Conservation (phyloP, 35 echinoderm and acorn worm species). For the Ophiothrix spiculata region DNA sequence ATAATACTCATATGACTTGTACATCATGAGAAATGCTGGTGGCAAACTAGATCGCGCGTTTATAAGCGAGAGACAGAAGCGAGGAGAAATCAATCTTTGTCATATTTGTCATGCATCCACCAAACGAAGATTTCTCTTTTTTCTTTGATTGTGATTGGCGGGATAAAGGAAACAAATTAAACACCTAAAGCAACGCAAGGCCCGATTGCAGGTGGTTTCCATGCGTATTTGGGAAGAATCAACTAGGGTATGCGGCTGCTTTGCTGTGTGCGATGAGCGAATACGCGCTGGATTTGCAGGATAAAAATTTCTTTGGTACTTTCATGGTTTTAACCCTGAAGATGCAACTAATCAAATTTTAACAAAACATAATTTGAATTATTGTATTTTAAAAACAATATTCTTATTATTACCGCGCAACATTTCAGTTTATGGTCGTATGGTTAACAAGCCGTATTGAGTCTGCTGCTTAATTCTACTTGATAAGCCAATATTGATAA, state of each 20-base stretch:
- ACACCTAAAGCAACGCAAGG: neutral
- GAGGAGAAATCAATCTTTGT: neutral
- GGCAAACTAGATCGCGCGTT: neutral
- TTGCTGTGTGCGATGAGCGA: neutral
- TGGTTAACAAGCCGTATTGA: too few species aligned
- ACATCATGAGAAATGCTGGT: neutral
- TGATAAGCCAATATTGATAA: too few species aligned
- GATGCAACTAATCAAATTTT: too few species aligned
- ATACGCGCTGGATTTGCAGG: neutral
- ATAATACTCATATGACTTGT: neutral
- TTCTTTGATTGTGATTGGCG: neutral
- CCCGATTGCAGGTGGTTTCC: neutral
- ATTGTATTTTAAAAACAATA: too few species aligned
- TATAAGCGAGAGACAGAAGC: neutral
- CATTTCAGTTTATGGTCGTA: too few species aligned
- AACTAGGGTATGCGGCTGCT: neutral
- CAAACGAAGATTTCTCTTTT: neutral
- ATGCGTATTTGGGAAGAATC: neutral
- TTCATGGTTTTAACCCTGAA: too few species aligned
- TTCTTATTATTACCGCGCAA: too few species aligned
- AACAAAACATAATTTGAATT: too few species aligned
- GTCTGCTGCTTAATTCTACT: too few species aligned
- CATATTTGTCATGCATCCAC: neutral
- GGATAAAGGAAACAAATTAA: slow-evolving; percentile 5
- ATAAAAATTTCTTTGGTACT: too few species aligned